Evolutionary conservation across 2,113 vertebrate genomes (phyloP), one percentile per base, ranked within the genome.

Genomic region (Salvelinus fontinalis): DNA sequence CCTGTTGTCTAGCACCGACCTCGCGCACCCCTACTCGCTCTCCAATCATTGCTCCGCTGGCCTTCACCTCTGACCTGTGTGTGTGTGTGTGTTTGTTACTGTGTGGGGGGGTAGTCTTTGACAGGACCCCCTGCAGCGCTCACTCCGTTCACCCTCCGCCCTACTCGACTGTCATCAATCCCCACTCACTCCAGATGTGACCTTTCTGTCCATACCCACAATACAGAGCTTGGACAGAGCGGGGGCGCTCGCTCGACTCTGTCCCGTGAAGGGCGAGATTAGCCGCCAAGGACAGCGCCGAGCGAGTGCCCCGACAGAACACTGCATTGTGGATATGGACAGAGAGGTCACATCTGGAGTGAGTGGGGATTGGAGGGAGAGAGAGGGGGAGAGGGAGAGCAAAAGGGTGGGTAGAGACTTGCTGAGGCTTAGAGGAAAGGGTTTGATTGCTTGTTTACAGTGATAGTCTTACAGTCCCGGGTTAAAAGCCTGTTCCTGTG

Each of bases 251-350:
- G n/a, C 6, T 18, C 24, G 11, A 5, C 31, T 14, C 18, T 20
- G 18, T 20, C 54, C 49, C 16, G 49, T 1, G 51, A 26, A 65
- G 27, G 71, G 29, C 18, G 6, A 14, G 51, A 57, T 44, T 7
- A n/a, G 51, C 67, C 54, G 29, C 51, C 1, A 24, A 57, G 49
- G 54, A 31, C 27, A 20, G 27, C 24, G n/a, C 9, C 1, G 49
- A 9, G 14, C n/a, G 22, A 24, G 51, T 1, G 70, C 7, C 20
- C 24, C 48, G 29, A 26, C 44, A 54, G 34, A 76, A 77, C 74
- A 54, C 44, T 77, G 77, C 68, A 80, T 75, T 71, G 31, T 78
- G 83, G 78, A 70, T 67, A 60, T n/a, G 73, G 60, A 66, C 72
- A 7, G 24, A 31, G 34, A 74, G 71, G 64, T 81, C 22, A 71